Conservation (phyloP, 2,888 invertebrate species). For the Phytoseiulus persimilis region DNA sequence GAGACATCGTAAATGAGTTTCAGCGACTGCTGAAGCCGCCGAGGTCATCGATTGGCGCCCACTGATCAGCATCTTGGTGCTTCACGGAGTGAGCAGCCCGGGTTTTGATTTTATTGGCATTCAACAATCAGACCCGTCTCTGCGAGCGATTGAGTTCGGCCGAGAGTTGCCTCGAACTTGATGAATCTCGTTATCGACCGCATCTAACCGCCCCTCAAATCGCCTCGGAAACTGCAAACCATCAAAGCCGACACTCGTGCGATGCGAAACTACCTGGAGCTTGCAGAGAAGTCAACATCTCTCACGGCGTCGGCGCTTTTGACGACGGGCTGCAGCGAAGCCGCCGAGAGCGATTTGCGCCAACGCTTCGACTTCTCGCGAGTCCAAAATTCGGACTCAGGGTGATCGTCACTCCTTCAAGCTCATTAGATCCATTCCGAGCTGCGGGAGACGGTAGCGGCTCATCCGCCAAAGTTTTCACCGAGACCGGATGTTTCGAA, state of each 20-base stretch:
- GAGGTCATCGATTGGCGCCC: background rate
- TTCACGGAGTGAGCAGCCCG: background rate
- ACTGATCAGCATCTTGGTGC: background rate
- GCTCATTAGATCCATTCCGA: background rate
- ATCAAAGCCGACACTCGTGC: background rate
- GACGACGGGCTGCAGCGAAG: background rate
- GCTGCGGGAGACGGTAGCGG: background rate
- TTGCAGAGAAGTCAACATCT: background rate
- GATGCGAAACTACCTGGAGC: background rate
- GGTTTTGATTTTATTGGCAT: background rate
- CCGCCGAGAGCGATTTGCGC: background rate
- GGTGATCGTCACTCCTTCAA: background rate
- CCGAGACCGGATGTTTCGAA: no score
- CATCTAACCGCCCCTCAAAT: background rate
- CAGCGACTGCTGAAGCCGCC: background rate
- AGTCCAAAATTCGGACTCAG: background rate
- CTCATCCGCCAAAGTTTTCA: no score
- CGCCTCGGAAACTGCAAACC: background rate
- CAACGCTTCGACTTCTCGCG: background rate
- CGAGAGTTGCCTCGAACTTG: background rate
- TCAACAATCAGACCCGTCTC: background rate
- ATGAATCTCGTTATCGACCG: background rate
- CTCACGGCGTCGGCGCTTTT: background rate
- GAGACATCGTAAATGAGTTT: background rate
- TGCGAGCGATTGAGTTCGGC: background rate